Base-by-base conservation (phyloP, 92 coral and sea anemone genomes). In the Phymanthus crucifer region DNA sequence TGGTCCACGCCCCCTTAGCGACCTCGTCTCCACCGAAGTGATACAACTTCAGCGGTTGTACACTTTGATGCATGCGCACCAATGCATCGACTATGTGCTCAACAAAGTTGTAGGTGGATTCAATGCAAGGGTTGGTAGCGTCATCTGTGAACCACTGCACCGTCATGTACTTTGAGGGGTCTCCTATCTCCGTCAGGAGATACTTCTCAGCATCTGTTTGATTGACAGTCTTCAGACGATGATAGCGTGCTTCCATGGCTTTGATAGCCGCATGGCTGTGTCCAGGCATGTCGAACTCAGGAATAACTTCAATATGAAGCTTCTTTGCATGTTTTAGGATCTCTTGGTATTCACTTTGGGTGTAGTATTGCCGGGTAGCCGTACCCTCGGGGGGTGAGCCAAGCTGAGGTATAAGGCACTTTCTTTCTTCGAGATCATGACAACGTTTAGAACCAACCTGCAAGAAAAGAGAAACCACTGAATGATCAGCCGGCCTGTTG, bases 201-300 rank as follows among this genome's bases (percentile, higher is more conserved):
- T 80, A 90, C 56, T 75, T 82, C 37, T 73, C 65, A 21, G 92
- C 94, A 10, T 72, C 85, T 27, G 71, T 61, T 31, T 66, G 73
- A n/a, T 87, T 40, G 40, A 84, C 87, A 40, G 82, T 75, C 43
- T 77, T 84, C 31, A 87, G 77, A 13, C 76, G 73, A 40, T 82
- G 71, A 71, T 87, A 85, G 3, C 97, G 87, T 11, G 93, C 89
- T 31, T 69, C 86, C 97, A 93, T 93, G 4, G 97, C 84, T 71
- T 90, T 90, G 14, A 93, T 90, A 19, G 94, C 92, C 12, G 97
- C 94, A 66, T 90, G 85, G 23, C 90, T 83, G 61, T 89, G 93
- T 0, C 99, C 99, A 2, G 99, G 99, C 98, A 95, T 95, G 86
- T 95, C 99, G 73, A 95, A 93, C 82, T 95, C 99, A 4, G 99